Evolutionary conservation across 2,888 invertebrate species (phyloP).

Genomic region (Diarsia mendica): DNA sequence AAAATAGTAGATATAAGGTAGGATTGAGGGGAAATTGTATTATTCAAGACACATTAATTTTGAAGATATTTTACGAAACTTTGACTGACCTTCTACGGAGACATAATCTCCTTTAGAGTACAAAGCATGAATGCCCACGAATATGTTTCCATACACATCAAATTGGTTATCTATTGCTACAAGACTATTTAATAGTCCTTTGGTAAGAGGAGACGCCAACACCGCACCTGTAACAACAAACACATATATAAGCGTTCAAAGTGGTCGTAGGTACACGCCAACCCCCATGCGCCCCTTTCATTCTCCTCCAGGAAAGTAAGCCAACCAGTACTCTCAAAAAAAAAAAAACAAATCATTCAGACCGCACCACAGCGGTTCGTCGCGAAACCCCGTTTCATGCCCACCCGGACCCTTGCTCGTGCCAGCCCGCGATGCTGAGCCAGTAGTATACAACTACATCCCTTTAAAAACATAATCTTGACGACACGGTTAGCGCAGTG

Average conservation of each 20-base stretch:
- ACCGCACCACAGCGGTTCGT: too few species aligned
- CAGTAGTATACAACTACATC: too few species aligned
- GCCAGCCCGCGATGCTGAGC: too few species aligned
- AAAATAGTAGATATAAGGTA: neutral
- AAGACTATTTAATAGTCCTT: slow-evolving; percentile 4
- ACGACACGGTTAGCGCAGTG: too few species aligned
- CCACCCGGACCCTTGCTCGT: too few species aligned
- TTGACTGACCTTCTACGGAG: slow-evolving; percentile 43
- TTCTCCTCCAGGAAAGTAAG: too few species aligned
- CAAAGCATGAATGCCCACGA: slow-evolving; percentile 39
- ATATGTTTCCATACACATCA: slow-evolving; percentile 7
- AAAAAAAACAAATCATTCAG: too few species aligned
- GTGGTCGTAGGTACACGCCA: too few species aligned
- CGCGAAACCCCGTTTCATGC: too few species aligned
- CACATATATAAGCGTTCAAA: neutral
- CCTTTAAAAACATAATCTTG: too few species aligned
- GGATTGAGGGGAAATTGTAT: neutral
- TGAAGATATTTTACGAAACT: neutral
- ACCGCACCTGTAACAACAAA: slow-evolving; percentile 36
- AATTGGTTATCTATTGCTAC: neutral
- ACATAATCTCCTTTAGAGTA: slow-evolving; percentile 42
- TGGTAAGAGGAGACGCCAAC: slow-evolving; percentile 34
- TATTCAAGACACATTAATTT: neutral
- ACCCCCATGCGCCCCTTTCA: too few species aligned
- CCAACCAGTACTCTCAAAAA: too few species aligned